These are phyloP conservation scores for Temnopleurus reevesii DNA, from an alignment of 53 echinoderm and acorn worm genomes.

Conservation along the genomic window DNA sequence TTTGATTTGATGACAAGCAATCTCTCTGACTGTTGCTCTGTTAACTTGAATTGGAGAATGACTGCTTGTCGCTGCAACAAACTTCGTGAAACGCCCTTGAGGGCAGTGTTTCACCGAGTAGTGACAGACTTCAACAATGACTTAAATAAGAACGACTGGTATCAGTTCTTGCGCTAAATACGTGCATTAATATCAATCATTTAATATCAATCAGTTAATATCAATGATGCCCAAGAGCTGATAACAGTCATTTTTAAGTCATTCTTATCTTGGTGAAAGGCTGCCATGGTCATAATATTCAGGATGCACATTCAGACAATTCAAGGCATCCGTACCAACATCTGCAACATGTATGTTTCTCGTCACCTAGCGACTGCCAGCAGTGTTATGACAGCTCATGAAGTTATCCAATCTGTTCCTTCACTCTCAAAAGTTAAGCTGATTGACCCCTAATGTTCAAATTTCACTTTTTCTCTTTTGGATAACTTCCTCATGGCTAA, in stretches of 20 bases:
- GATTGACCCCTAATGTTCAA: background rate
- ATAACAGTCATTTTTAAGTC: background rate
- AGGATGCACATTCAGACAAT: background rate
- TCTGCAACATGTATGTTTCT: background rate
- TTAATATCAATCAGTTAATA: background rate
- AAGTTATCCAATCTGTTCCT: background rate
- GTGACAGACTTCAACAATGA: too few species aligned
- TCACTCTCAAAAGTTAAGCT: background rate
- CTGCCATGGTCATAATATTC: background rate
- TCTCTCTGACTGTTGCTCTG: too few species aligned
- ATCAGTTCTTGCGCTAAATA: too few species aligned
- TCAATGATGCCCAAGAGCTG: background rate
- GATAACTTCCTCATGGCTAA: background rate
- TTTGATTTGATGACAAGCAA: too few species aligned
- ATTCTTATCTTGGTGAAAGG: background rate
- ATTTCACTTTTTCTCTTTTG: background rate
- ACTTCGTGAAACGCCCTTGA: too few species aligned
- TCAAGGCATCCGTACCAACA: background rate
- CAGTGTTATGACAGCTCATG: conserved; percentile 20
- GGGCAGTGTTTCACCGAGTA: too few species aligned
- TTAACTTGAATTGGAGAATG: too few species aligned
- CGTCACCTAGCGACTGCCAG: background rate
- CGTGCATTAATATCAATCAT: too few species aligned
- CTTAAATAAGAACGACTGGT: too few species aligned
- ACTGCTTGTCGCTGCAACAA: too few species aligned